phyloP scores from a whole-genome alignment of 2,888 invertebrate species.

The Thelaira solivaga region DNA sequence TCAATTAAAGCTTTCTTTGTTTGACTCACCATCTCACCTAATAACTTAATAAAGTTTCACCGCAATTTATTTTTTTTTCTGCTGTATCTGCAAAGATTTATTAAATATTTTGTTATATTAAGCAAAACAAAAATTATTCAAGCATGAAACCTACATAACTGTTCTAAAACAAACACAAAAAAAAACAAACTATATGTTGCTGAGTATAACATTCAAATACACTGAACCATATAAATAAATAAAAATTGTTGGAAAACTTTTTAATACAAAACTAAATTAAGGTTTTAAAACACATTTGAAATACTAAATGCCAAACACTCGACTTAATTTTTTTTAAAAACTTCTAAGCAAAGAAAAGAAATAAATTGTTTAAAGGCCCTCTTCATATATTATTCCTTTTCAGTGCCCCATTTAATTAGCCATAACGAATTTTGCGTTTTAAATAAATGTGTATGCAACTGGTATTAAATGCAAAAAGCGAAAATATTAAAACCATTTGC shows the following conservation, averaged over 20 bases:
- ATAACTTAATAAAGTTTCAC: not conserved
- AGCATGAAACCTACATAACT: slow-evolving; percentile 59
- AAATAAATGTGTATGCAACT: no score
- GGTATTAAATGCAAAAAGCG: not conserved
- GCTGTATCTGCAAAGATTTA: not conserved
- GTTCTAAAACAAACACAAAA: slow-evolving; percentile 28
- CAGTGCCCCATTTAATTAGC: slow-evolving; percentile 45
- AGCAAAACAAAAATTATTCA: slow-evolving; percentile 51
- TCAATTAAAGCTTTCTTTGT: no score
- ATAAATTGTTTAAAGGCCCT: not conserved
- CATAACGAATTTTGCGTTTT: slow-evolving; percentile 34
- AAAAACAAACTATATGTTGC: not conserved
- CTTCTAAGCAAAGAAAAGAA: no score
- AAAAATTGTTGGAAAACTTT: not conserved
- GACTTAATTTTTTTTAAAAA: no score
- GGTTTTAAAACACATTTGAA: no score
- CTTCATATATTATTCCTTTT: slow-evolving; percentile 11
- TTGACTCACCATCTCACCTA: no score
- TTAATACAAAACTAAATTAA: not conserved
- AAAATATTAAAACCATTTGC: slow-evolving; percentile 12
- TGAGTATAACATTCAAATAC: not conserved
- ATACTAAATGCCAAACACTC: no score
- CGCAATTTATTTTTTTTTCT: not conserved
- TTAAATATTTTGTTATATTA: not conserved
- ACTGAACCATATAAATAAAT: slow-evolving; percentile 2